Percentiles rank a stretch among this genome's conserved stretches.
Evolutionary conservation across 2,113 vertebrate species (phyloP).

Genomic region (Vombatus ursinus): DNA sequence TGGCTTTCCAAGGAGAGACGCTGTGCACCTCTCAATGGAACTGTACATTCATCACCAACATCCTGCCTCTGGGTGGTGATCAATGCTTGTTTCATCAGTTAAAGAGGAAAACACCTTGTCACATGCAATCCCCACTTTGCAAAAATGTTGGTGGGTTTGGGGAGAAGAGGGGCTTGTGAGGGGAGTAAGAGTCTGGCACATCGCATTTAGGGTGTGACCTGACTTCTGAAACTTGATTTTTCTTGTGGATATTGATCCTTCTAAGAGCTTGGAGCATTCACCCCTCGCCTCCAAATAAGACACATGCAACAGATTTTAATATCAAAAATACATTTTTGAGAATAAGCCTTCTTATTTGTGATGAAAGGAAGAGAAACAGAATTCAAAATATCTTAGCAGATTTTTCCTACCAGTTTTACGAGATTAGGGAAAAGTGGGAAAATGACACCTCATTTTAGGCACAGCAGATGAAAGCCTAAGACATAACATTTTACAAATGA

Average conservation of each 20-base stretch:
- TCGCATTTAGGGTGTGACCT: background rate
- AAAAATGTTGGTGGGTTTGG: background rate
- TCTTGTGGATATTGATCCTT: background rate
- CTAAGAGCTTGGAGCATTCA: slow-evolving; percentile 6
- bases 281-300: background rate
- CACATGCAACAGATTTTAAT: slow-evolving; percentile 42
- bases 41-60: slow-evolving; percentile 32
- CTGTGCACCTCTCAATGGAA: background rate
- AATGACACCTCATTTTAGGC: background rate
- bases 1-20: slow-evolving; percentile 19
- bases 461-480: background rate
- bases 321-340: slow-evolving; percentile 11
- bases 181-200: background rate
- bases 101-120: background rate
- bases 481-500: background rate
- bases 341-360: background rate
- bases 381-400: background rate
- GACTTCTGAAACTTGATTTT: slow-evolving; percentile 39
- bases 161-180: background rate
- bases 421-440: background rate
- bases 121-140: background rate
- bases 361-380: background rate
- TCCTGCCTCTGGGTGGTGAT: background rate
- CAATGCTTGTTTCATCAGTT: background rate
- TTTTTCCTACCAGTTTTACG: background rate